Percentiles rank a stretch among this genome's conserved stretches.
phyloP scores from a whole-genome alignment of 2,113 vertebrate genomes.

The Holacanthus passer region DNA sequence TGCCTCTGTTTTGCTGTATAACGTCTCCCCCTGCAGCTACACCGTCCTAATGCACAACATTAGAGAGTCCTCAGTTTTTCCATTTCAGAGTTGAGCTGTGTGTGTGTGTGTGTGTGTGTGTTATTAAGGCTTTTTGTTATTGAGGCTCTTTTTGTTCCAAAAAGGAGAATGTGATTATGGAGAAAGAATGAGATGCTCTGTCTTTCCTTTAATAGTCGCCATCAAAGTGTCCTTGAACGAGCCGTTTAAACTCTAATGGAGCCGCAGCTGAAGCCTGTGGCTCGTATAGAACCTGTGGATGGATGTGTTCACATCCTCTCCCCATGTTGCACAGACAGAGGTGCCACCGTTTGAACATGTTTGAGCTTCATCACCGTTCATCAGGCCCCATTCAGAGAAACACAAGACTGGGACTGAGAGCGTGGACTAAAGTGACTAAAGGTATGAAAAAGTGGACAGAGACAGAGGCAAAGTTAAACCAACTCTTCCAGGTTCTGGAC shows the following conservation, averaged over 20 bases:
- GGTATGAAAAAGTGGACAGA: too few relatives aligned
- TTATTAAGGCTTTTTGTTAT: background rate
- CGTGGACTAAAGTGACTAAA: too few relatives aligned
- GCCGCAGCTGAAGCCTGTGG: conserved; percentile 1
- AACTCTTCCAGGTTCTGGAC: too few relatives aligned
- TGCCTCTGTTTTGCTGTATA: conserved; percentile 16
- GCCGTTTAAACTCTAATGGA: conserved; percentile 17
- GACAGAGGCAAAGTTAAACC: too few relatives aligned
- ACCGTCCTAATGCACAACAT: conserved; percentile 35
- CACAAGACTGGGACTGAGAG: background rate
- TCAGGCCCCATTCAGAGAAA: background rate
- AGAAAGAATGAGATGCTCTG: conserved; percentile 11
- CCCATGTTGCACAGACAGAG: too few relatives aligned
- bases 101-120: background rate
- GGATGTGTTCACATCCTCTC: background rate
- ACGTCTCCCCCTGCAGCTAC: conserved; percentile 60
- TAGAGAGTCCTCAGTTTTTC: conserved; percentile 1
- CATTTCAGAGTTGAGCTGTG: background rate
- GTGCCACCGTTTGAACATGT: too few relatives aligned
- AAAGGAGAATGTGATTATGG: conserved; percentile 32
- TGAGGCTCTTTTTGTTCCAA: background rate
- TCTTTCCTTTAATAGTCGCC: conserved; percentile 16
- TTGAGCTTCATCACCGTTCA: background rate
- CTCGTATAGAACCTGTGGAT: background rate
- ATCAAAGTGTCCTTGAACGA: conserved; percentile 33